Evolutionary conservation across 2,888 invertebrate genomes (phyloP), one percentile per base, ranked within the genome.

Genomic region (Lasioglossum oenotherae): DNA sequence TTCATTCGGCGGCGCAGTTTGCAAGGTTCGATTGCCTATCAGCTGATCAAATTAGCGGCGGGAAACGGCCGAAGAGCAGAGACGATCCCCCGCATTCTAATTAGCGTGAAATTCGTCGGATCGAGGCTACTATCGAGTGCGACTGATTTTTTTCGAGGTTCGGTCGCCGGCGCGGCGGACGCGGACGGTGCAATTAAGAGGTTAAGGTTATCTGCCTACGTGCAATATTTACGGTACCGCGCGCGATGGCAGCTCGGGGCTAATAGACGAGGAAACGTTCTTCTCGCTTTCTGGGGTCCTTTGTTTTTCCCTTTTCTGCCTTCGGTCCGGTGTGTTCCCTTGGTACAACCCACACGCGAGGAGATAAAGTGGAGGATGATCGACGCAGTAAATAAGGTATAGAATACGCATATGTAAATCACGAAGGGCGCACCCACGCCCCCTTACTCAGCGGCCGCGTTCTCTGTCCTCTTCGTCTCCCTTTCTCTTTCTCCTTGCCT

Each of bases 381-480:
- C 94, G 94, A 93, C 93, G 94, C 92, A 88, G 93, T 94, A 93
- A 94, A 95, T 94, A 94, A 94, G 90, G 93, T 93, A 94, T 93
- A 92, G 93, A 93, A 92, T 94, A 94, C 93, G 93, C 92, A 92
- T 95, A 95, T 95, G 94, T 95, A 95, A 95, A 95, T 95, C 93
- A 94, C 93, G 92, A 93, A 93, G 93, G 94, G 93, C 92, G 93
- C 95, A 94, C 94, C 94, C 93, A 94, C 94, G 94, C 94, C 94
- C 93, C 92, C 92, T 91, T 90, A 87, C 89, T 90, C 91, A 76
- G 85, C 91, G 81, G 46, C 81, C 75, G 82, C 75, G 82, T 85
- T 46, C 69, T 81, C 81, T 74, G 75, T 84, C 81, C 69, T 74
- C 67, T 76, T 35, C 44, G 8, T 19, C 10, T 23, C 6, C 35